Evolutionary conservation across 2,888 invertebrate genomes (phyloP).

Genomic region (Sphecodes monilicornis): DNA sequence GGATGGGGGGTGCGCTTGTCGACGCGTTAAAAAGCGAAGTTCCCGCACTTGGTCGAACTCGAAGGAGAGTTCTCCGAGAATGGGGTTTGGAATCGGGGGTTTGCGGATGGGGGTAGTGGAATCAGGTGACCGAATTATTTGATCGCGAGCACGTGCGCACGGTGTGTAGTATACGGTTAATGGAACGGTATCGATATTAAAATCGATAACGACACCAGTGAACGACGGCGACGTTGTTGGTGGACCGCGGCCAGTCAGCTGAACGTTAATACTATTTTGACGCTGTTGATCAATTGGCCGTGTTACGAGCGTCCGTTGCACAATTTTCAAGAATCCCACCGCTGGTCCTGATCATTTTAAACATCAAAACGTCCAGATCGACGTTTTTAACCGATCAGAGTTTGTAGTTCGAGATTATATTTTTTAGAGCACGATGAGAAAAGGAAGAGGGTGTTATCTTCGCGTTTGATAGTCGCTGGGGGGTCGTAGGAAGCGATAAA

Average conservation of each 20-base stretch:
- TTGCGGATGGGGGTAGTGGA: not conserved
- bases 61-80: not conserved
- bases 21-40: not conserved
- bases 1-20: not conserved
- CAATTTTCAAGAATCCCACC: conserved; percentile 44
- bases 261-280: conserved; percentile 60
- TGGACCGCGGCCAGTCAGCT: conserved; percentile 40
- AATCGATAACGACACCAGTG: conserved; percentile 45
- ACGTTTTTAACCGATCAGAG: not conserved
- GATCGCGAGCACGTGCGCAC: conserved; percentile 31
- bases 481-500: not conserved
- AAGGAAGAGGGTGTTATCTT: not conserved
- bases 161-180: conserved; percentile 16
- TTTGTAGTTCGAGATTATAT: no score
- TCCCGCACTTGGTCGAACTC: conserved; percentile 5
- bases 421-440: not conserved
- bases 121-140: conserved; percentile 7
- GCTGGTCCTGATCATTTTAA: not conserved
- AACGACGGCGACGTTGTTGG: conserved; percentile 28
- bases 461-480: not conserved
- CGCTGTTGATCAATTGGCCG: conserved; percentile 55
- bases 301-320: conserved; percentile 42
- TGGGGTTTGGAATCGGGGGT: not conserved
- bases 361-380: not conserved
- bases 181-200: conserved; percentile 42